Evolutionary conservation across 2,888 invertebrate genomes (phyloP), one percentile per base, ranked within the genome.

Genomic region (Nomada flava): DNA sequence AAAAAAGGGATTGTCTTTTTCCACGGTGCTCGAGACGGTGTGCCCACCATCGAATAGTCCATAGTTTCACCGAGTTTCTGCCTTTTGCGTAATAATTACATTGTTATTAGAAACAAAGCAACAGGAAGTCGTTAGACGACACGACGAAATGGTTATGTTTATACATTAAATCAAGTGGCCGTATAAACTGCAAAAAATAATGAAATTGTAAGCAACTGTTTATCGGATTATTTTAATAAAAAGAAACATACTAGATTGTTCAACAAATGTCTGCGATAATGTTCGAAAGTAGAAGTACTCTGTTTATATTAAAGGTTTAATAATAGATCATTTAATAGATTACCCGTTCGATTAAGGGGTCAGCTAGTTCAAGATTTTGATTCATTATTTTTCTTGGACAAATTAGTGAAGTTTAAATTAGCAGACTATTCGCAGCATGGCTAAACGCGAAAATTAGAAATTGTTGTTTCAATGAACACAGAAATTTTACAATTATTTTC

Each of bases 61-160:
- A 5, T 23, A 79, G 84, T 85, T 85, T 85, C 85, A 85, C 85
- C 78, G 81, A 59, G 85, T 84, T 84, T 82, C 81, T 76, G 84
- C 76, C 76, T 76, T 85, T 85, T 85, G 85, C 85, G 85, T 85
- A 85, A 85, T 85, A 82, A 82, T 85, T 79, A 79, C 85, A 82
- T 85, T 79, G 82, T 85, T 79, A 85, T 85, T 85, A 77, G 74
- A 71, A 82, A 79, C 85, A 79, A 82, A 75, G 82, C 76, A 55
- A 75, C 70, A 77, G 85, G 85, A 85, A 85, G 85, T 85, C 68
- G 65, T 84, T 85, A 84, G 47, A 47, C 72, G 73, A 79, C 76
- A 26, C 64, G 53, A 63, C 73, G 70, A 75, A 68, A 53, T 57
- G 70, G 53, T 53, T 55, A 44, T 59, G 72, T 69, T 83, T 69